phyloP scores from a whole-genome alignment of 2,888 invertebrate genomes.

The Oxycera nigricornis region DNA sequence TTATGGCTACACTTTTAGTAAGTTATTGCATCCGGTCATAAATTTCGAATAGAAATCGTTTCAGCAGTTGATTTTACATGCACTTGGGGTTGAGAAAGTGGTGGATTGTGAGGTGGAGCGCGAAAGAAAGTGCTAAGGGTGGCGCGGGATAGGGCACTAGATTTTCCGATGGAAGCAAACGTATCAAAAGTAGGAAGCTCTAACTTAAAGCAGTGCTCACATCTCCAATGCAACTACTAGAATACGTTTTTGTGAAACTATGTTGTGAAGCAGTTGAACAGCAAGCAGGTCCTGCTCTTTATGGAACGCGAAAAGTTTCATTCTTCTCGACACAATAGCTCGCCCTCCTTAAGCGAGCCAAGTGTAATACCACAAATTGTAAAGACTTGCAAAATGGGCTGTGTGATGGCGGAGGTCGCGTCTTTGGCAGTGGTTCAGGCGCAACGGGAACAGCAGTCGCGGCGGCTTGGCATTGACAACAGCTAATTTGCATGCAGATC shows the following conservation, averaged over 20 bases:
- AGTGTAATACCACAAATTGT: constrained; percentile 5
- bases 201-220: too few relatives aligned
- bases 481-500: constrained; percentile 34
- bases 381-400: constrained; percentile 24
- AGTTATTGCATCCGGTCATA: constrained; percentile 37
- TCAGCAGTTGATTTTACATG: constrained; percentile 37
- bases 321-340: too few relatives aligned
- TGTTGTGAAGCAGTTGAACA: too few relatives aligned
- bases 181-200: too few relatives aligned
- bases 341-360: constrained; percentile 14
- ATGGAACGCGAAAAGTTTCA: too few relatives aligned
- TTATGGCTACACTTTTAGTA: constrained; percentile 37
- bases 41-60: constrained; percentile 33
- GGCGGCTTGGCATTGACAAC: constrained; percentile 37
- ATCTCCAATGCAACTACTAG: too few relatives aligned
- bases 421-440: constrained; percentile 18
- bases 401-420: neutral
- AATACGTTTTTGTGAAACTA: too few relatives aligned
- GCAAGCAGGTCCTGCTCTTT: too few relatives aligned
- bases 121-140: neutral
- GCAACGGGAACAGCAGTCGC: constrained; percentile 17
- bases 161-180: too few relatives aligned
- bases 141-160: too few relatives aligned
- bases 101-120: neutral
- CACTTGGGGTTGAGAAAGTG: constrained; percentile 33